A percentile compares a stretch with the other conserved stretches of the same genome.
phyloP scores from a whole-genome alignment of 2,797 vertebrate genomes.

The Mormyrops attenuatus region DNA sequence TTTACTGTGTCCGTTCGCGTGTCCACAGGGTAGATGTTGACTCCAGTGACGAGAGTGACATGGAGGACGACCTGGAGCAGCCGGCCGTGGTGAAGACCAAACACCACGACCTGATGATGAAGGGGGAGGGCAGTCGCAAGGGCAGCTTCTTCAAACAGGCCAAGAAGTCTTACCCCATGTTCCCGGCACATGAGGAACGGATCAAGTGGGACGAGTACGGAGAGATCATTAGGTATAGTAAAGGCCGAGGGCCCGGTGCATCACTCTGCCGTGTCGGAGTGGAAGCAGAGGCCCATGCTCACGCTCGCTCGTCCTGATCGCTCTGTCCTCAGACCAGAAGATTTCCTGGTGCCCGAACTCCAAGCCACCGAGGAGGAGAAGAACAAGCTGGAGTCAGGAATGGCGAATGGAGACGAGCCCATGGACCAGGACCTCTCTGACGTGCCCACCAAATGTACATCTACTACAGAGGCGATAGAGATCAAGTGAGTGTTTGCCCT shows the following conservation, averaged over 20 bases:
- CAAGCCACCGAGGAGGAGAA: conserved; percentile 98
- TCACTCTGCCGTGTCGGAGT: background rate
- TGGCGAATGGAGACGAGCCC: conserved; percentile 92
- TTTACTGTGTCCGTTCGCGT: background rate
- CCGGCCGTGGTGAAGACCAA: conserved; percentile 80
- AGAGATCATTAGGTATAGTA: conserved; percentile 89
- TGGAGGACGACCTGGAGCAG: conserved; percentile 91
- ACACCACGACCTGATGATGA: conserved; percentile 98
- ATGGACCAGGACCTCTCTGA: conserved; percentile 97
- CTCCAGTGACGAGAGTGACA: conserved; percentile 94
- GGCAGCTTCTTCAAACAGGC: conserved; percentile 99
- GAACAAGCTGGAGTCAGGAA: conserved; percentile 85
- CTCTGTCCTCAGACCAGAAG: conserved; percentile 73
- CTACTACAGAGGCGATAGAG: conserved; percentile 83
- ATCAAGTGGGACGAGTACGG: conserved; percentile 99
- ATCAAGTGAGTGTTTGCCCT: conserved; percentile 74
- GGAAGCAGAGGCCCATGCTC: too few relatives aligned
- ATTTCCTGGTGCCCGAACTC: conserved; percentile 95
- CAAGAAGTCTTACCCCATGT: conserved; percentile 98
- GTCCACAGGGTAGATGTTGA: conserved; percentile 81
- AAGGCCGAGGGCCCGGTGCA: too few relatives aligned
- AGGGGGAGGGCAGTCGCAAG: conserved; percentile 88
- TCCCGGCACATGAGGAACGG: conserved; percentile 91
- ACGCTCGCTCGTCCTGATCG: accelerated
- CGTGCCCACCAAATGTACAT: conserved; percentile 93